A percentile compares a stretch with the other conserved stretches of the same genome.
Evolutionary conservation across 2,113 vertebrate genomes (phyloP).

Genomic region (Nanorana parkeri): DNA sequence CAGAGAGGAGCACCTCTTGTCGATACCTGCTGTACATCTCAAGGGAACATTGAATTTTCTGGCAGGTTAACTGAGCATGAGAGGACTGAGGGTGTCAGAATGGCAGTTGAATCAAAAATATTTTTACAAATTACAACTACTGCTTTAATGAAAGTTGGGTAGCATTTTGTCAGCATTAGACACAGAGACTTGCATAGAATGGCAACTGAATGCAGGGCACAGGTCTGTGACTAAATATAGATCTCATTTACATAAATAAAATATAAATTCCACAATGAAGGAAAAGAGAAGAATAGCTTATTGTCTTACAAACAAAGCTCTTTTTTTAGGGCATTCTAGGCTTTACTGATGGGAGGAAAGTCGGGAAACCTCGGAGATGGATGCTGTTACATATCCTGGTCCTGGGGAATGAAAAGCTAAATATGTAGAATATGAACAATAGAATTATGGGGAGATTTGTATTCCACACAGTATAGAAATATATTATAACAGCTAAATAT

Average conservation of each 20-base stretch:
- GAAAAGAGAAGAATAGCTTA: constrained; percentile 8
- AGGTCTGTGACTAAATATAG: neutral
- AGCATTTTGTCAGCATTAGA: too few relatives aligned
- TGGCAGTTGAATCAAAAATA: too few relatives aligned
- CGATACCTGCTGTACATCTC: too few relatives aligned
- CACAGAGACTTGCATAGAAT: neutral
- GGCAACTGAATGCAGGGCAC: neutral
- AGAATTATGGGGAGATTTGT: neutral
- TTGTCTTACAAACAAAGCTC: constrained; percentile 43
- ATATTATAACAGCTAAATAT: too few relatives aligned
- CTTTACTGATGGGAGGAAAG: neutral
- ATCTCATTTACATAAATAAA: neutral
- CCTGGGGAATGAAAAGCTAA: constrained; percentile 14
- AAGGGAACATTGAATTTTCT: too few relatives aligned
- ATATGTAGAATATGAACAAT: constrained; percentile 33
- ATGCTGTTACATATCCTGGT: neutral
- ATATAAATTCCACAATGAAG: constrained; percentile 17
- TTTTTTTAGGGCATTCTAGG: constrained; percentile 1
- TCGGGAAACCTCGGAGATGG: constrained; percentile 18
- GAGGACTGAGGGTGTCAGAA: too few relatives aligned
- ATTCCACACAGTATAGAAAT: too few relatives aligned
- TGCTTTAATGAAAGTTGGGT: too few relatives aligned
- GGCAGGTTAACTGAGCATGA: too few relatives aligned
- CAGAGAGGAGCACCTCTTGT: too few relatives aligned
- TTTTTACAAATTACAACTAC: too few relatives aligned